Evolutionary conservation across 1,140 invertebrate species (phyloP).

Genomic region (Drosophila baimaii): DNA sequence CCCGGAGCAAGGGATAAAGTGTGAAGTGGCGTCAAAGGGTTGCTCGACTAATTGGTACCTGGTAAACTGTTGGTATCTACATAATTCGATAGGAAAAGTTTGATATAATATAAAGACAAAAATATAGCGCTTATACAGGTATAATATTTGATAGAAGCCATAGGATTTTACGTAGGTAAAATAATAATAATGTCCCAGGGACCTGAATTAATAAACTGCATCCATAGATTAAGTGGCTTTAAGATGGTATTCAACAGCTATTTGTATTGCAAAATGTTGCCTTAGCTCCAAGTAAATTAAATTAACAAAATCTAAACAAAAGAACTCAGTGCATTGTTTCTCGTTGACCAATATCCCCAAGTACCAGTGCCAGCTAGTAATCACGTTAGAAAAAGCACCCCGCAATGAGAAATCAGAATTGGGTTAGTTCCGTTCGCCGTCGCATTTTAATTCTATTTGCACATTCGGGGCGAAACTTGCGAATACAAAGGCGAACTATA

Average conservation of each 20-base stretch:
- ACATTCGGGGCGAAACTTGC: conserved; percentile 58
- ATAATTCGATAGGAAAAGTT: too few relatives aligned
- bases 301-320: not conserved
- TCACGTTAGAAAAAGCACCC: conserved; percentile 18
- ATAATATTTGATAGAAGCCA: too few relatives aligned
- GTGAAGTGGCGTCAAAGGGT: not conserved
- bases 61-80: too few relatives aligned
- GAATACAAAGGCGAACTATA: conserved; percentile 66
- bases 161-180: too few relatives aligned
- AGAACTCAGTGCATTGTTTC: not conserved
- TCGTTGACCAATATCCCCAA: not conserved
- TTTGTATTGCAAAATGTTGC: too few relatives aligned
- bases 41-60: not conserved
- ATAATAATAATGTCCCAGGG: not conserved
- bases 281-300: too few relatives aligned
- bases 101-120: too few relatives aligned
- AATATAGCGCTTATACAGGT: too few relatives aligned
- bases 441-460: conserved; percentile 77
- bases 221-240: not conserved
- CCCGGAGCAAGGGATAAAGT: conserved; percentile 2
- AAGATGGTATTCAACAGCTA: not conserved
- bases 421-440: conserved; percentile 49
- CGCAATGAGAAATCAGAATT: conserved; percentile 49
- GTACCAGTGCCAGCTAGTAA: not conserved
- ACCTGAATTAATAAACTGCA: not conserved